phyloP scores from a whole-genome alignment of 2,888 invertebrate species.

The Clepsis dumicolana region DNA sequence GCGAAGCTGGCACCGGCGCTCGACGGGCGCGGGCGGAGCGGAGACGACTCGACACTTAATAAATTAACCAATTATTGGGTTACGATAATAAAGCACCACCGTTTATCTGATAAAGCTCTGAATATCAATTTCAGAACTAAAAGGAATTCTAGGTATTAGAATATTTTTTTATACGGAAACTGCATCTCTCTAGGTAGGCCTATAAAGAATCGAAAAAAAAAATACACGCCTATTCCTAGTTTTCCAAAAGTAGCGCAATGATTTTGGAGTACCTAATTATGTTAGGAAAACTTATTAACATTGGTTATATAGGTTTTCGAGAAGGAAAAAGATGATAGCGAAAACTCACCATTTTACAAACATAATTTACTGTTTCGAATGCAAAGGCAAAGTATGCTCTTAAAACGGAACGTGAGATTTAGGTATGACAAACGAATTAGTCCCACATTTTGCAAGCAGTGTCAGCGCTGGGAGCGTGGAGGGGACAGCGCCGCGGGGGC shows the following conservation, averaged over 20 bases:
- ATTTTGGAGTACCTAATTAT: too few species aligned
- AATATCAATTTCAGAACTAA: not conserved
- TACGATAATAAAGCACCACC: constrained; percentile 36
- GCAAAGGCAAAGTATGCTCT: not conserved
- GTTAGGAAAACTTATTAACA: too few species aligned
- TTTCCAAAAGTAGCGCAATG: too few species aligned
- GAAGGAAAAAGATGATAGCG: too few species aligned
- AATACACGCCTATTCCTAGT: too few species aligned
- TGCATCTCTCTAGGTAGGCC: not conserved
- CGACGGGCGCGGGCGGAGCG: constrained; percentile 25
- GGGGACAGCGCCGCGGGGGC: constrained; percentile 71
- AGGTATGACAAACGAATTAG: constrained; percentile 42
- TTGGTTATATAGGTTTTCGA: too few species aligned
- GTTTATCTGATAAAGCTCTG: constrained; percentile 22
- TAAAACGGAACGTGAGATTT: constrained; percentile 27
- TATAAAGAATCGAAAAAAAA: too few species aligned
- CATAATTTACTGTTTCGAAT: not conserved
- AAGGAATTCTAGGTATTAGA: not conserved
- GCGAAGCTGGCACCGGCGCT: constrained; percentile 41
- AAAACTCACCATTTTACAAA: not conserved
- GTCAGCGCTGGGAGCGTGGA: constrained; percentile 55
- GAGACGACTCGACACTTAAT: constrained; percentile 38
- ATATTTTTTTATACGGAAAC: not conserved
- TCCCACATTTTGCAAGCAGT: constrained; percentile 54
- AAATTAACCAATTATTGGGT: constrained; percentile 44